Evolutionary conservation across 53 echinoderm and acorn worm genomes (phyloP), one percentile per base, ranked within the genome.

Genomic region (Crossaster papposus): DNA sequence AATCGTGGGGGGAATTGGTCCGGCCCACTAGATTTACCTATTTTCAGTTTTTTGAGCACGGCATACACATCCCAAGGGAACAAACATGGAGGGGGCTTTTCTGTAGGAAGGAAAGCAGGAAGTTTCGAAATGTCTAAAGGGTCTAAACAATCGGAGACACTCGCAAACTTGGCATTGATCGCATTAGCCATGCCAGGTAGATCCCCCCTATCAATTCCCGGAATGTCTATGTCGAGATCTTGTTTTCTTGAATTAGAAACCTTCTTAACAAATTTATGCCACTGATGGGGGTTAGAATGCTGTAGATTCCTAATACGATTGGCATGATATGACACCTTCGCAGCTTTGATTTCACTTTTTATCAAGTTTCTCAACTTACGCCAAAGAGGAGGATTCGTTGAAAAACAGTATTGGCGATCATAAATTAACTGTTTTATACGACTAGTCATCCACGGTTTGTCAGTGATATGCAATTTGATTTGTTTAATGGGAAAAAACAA

Each of bases 41-140:
- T 50, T 70, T 83, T 79, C 22, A 79, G 23, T 79, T 79, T 79
- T 44, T 28, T 64, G 23, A 64, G 64, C 64, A 64, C 23, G 79
- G 51, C 79, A 51, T 79, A 79, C n/a, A 83, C 84, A 68, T 64
- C 35, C 84, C 84, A 83, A 38, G 84, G 84, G 24, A 64, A 83
- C 31, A 83, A 44, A 83, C 71, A 30, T 22, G 71, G 84, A 23
- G 71, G 33, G 17, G 37, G 51, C 3, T 51, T 65, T 79, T 51
- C 79, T 22, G 84, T 35, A 30, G 84, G 84, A 11, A 83, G 37
- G 71, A 65, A 83, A 3, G 84, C 84, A 83, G 70, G 84, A 22
- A 83, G 28, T 83, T 79, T 82, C n/a, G n/a, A n/a, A n/a, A n/a
- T n/a, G n/a, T n/a, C n/a, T n/a, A n/a, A n/a, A n/a, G n/a, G n/a